Conservation (phyloP, 2,113 vertebrate species). For the Apodemus speciosus region DNA sequence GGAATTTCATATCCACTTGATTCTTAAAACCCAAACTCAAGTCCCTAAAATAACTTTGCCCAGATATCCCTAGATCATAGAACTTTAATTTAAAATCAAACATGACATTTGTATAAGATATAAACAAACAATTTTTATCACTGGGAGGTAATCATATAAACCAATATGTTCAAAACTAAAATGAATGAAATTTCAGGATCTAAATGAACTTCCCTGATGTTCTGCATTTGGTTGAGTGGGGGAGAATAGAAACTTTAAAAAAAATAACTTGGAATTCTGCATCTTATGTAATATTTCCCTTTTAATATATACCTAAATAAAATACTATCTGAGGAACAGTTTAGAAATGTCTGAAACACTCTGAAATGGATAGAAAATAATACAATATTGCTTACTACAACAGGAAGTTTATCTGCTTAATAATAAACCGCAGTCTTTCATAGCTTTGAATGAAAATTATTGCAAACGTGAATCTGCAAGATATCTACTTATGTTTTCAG, state of each 20-base stretch:
- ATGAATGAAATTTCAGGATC: constrained; percentile 40
- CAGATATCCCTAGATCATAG: constrained; percentile 23
- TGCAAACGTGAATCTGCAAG: constrained; percentile 41
- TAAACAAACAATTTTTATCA: constrained; percentile 27
- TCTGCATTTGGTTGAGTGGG: background rate
- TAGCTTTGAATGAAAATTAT: constrained; percentile 34
- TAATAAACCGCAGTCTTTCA: background rate
- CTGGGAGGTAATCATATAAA: background rate
- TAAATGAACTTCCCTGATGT: background rate
- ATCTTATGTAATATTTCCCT: constrained; percentile 26
- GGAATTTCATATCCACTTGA: background rate
- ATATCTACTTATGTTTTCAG: constrained; percentile 44
- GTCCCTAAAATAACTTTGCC: background rate
- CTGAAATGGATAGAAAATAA: constrained; percentile 26
- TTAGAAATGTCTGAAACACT: constrained; percentile 52
- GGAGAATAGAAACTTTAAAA: background rate
- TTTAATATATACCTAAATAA: constrained; percentile 46
- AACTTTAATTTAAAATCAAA: constrained; percentile 13
- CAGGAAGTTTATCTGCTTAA: constrained; percentile 45
- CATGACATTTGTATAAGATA: background rate
- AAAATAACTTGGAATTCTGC: constrained; percentile 48
- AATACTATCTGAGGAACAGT: constrained; percentile 27
- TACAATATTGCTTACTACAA: constrained; percentile 23
- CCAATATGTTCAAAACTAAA: background rate
- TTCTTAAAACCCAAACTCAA: constrained; percentile 14